These are phyloP conservation scores for Oncorhynchus gorbuscha DNA, from an alignment of 2,113 vertebrate species.

Conservation along the genomic window DNA sequence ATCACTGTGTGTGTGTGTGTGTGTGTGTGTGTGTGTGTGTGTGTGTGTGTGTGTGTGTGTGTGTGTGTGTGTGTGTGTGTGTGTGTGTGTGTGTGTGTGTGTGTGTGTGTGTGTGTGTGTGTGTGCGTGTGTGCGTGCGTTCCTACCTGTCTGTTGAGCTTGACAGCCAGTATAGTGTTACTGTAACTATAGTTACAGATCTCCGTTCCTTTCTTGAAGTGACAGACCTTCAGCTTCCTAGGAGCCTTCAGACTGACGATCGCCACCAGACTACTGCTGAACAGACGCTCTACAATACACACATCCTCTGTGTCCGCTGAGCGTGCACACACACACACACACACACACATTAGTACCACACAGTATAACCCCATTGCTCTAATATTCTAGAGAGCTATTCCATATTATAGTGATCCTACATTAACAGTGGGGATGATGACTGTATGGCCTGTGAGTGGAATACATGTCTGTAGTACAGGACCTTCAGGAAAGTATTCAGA, in stretches of 20 bases:
- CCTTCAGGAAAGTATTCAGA: too few species aligned
- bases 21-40: neutral
- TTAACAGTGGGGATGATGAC: too few species aligned
- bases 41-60: too few species aligned
- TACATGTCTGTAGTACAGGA: too few species aligned
- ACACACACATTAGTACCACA: too few species aligned
- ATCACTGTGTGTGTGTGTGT: neutral
- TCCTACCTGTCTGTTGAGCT: slow-evolving; percentile 76
- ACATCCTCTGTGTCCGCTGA: slow-evolving; percentile 96
- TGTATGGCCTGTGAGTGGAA: too few species aligned
- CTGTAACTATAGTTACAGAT: slow-evolving; percentile 99
- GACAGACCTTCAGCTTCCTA: slow-evolving; percentile 97
- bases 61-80: too few species aligned
- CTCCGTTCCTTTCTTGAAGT: slow-evolving; percentile 99
- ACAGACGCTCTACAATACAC: slow-evolving; percentile 95
- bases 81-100: too few species aligned
- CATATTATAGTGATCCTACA: too few species aligned
- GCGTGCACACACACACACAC: neutral
- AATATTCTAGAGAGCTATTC: too few species aligned
- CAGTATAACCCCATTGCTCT: too few species aligned
- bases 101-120: neutral
- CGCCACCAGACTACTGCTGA: slow-evolving; percentile 96
- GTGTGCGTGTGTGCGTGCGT: neutral
- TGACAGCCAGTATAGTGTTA: slow-evolving; percentile 97
- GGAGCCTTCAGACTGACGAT: slow-evolving; percentile 98